Conservation (phyloP, 2,888 invertebrate genomes). For the Xestia sexstrigata region DNA sequence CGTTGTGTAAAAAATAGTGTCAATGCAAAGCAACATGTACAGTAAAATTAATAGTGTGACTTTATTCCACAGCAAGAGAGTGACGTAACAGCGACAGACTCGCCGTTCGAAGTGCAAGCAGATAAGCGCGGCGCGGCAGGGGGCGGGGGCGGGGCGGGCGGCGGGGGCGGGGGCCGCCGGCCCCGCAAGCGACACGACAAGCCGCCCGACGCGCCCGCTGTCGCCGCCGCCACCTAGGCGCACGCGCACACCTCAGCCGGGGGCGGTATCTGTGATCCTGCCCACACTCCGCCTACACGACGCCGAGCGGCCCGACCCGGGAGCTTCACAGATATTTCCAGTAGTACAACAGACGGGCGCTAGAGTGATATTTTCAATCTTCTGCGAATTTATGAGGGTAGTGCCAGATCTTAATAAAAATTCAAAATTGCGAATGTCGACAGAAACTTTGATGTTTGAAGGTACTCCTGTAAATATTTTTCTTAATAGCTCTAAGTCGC, state of each 20-base stretch:
- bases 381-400: slow-evolving; percentile 23
- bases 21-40: no score
- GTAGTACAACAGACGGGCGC: slow-evolving; percentile 44
- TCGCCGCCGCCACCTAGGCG: slow-evolving; percentile 71
- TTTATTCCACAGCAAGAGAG: slow-evolving; percentile 76
- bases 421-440: slow-evolving; percentile 29
- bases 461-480: slow-evolving; percentile 63
- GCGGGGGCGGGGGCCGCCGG: slow-evolving; percentile 84
- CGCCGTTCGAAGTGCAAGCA: slow-evolving; percentile 89
- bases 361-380: slow-evolving; percentile 38
- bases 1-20: neutral
- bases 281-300: slow-evolving; percentile 1
- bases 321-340: slow-evolving; percentile 19
- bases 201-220: slow-evolving; percentile 80
- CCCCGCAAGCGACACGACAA: slow-evolving; percentile 84
- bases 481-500: slow-evolving; percentile 59
- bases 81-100: slow-evolving; percentile 89
- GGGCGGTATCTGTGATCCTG: slow-evolving; percentile 3
- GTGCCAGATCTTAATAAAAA: slow-evolving; percentile 21
- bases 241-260: neutral
- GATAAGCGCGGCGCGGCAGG: slow-evolving; percentile 91
- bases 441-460: slow-evolving; percentile 37
- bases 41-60: neutral
- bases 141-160: slow-evolving; percentile 85
- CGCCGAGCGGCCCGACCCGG: neutral